These are phyloP conservation scores for Haliclystus octoradiatus DNA, from an alignment of 30 jellyfish, hydroid and myxozoan genomes.

Conservation along the genomic window DNA sequence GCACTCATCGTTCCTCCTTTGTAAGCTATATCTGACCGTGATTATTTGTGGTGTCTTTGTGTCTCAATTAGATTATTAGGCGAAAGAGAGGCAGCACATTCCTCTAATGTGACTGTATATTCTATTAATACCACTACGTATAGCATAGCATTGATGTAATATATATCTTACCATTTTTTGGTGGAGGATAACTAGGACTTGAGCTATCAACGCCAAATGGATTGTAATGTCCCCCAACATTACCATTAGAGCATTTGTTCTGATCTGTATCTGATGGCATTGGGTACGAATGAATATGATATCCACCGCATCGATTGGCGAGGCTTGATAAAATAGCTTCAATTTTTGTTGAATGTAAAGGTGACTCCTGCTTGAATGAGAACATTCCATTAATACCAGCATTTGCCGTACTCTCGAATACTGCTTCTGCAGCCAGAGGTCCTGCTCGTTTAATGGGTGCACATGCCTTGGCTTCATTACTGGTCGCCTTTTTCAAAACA, in stretches of 20 bases:
- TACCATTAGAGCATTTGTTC: slow-evolving; percentile 49
- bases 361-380: slow-evolving; percentile 62
- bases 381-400: slow-evolving; percentile 59
- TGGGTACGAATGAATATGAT: slow-evolving; percentile 71
- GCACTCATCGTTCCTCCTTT: no score
- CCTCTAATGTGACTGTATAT: no score
- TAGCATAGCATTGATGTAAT: no score
- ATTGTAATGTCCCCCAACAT: slow-evolving; percentile 76
- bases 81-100: no score
- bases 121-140: no score
- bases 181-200: slow-evolving; percentile 35
- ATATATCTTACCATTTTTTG: slow-evolving; percentile 22
- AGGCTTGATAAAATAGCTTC: slow-evolving; percentile 23
- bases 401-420: slow-evolving; percentile 15
- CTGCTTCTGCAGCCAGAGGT: slow-evolving; percentile 36
- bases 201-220: slow-evolving; percentile 39
- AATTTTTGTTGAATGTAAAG: slow-evolving; percentile 67
- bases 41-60: no score
- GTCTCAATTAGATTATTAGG: no score
- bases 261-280: slow-evolving; percentile 46
- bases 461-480: slow-evolving; percentile 51
- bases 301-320: slow-evolving; percentile 40
- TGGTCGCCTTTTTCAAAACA: slow-evolving; percentile 19
- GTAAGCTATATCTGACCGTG: no score
- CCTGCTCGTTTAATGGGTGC: slow-evolving; percentile 45